phyloP scores from a whole-genome alignment of 1,140 invertebrate species.

The Triops longicaudatus region DNA sequence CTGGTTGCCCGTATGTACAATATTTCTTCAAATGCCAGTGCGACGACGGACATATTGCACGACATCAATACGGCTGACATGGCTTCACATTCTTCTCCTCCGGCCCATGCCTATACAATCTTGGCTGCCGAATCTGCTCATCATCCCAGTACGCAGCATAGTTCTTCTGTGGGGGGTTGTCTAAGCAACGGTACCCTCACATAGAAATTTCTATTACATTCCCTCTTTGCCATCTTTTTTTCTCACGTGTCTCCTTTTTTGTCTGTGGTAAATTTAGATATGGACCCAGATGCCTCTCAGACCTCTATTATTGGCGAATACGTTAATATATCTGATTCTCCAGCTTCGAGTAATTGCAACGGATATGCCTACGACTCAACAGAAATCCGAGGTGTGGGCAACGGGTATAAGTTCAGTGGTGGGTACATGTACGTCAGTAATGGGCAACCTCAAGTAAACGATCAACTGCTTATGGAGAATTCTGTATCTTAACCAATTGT shows the following conservation, averaged over 20 bases:
- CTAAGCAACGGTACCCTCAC: neutral
- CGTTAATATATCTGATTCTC: neutral
- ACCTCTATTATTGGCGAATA: neutral
- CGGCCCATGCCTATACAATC: neutral
- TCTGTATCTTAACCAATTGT: neutral
- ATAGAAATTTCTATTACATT: neutral
- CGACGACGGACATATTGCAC: neutral
- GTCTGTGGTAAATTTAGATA: neutral
- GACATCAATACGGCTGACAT: neutral
- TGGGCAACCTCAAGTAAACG: neutral
- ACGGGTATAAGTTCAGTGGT: neutral
- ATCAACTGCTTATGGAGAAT: neutral
- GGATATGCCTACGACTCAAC: neutral
- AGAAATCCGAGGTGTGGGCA: neutral
- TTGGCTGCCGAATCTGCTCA: neutral
- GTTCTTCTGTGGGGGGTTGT: neutral
- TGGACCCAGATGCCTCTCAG: neutral
- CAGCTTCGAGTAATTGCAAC: neutral
- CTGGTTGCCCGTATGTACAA: conserved; percentile 21
- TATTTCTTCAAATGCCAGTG: neutral
- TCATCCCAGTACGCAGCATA: neutral
- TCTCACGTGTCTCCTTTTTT: neutral
- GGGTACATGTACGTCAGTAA: neutral
- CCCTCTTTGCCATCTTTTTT: neutral
- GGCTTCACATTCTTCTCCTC: neutral